Percentiles rank a stretch among this genome's conserved stretches.
Conservation (phyloP, 1,140 invertebrate species). For the Nasonia vitripennis region DNA sequence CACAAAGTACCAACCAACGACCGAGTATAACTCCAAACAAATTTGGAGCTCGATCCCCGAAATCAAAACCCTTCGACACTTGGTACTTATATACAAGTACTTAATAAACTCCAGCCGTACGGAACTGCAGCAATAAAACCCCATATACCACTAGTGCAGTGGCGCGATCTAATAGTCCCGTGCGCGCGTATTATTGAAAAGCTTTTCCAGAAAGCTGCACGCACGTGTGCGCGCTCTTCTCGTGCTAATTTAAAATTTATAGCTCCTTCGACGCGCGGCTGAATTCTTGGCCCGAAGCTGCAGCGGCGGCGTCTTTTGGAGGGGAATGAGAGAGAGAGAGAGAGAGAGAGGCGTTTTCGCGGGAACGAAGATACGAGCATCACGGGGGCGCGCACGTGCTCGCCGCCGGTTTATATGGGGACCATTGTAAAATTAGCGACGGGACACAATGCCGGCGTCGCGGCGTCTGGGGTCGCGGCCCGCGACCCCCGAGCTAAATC, state of each 20-base stretch:
- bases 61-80: no score
- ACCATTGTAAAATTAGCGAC: conserved; percentile 74
- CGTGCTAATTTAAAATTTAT: conserved; percentile 43
- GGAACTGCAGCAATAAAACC: no score
- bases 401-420: conserved; percentile 33
- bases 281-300: neutral
- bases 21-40: no score
- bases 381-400: conserved; percentile 58
- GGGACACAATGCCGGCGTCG: conserved; percentile 73
- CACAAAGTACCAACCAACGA: no score
- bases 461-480: conserved; percentile 71
- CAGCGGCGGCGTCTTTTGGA: neutral
- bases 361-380: conserved; percentile 52
- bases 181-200: neutral
- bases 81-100: no score
- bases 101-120: no score
- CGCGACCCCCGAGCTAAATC: conserved; percentile 71
- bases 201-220: neutral
- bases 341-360: conserved; percentile 29
- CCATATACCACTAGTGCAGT: no score
- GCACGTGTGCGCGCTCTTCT: neutral
- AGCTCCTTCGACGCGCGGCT: conserved; percentile 46
- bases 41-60: no score
- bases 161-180: neutral
- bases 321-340: neutral